Base-by-base conservation (phyloP, 1,140 invertebrate genomes). In the Pantala flavescens region DNA sequence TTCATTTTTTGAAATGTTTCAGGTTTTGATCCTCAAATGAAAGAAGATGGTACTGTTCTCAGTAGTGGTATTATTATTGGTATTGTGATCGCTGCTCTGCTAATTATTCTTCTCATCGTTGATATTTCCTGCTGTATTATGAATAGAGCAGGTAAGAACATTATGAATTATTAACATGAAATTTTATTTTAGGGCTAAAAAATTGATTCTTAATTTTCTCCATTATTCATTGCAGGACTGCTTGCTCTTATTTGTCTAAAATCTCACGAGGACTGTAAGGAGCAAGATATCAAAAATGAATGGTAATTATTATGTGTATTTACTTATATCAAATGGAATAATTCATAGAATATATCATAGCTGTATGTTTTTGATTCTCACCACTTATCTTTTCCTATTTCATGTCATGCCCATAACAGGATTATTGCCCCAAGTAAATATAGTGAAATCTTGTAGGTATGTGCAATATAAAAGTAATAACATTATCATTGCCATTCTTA, bases 401-500 rank as follows among this genome's bases (percentile, higher is more conserved):
- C 49, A 63, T 63, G 49, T 63, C 49, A 63, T 63, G 49, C 49
- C 49, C 49, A 63, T 63, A 19, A 63, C 14, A 63, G 49, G 49
- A 63, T 63, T 63, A 63, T 63, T 19, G 49, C 49, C 49, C 49
- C 49, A 63, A 63, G 49, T 63, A 63, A 63, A 63, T 63, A 63
- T 63, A 63, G 49, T 63, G 49, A 63, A 63, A 63, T 63, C 49
- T 63, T 63, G n/a, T 63, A 63, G 49, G 49, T 63, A 63, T 63
- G 49, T 63, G 49, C 28, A 36, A 36, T 36, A 9, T 36, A 9
- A 36, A 36, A 36, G 28, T 36, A 36, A 5, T 36, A 5, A 36
- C 28, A 36, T 36, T 36, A 36, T 5, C 2, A 36, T 36, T 36
- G 28, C 28, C 28, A 36, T n/a, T n/a, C n/a, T n/a, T 36, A 36